Conservation (phyloP, 2,797 vertebrate genomes). For the Poeciliopsis presidionis region DNA sequence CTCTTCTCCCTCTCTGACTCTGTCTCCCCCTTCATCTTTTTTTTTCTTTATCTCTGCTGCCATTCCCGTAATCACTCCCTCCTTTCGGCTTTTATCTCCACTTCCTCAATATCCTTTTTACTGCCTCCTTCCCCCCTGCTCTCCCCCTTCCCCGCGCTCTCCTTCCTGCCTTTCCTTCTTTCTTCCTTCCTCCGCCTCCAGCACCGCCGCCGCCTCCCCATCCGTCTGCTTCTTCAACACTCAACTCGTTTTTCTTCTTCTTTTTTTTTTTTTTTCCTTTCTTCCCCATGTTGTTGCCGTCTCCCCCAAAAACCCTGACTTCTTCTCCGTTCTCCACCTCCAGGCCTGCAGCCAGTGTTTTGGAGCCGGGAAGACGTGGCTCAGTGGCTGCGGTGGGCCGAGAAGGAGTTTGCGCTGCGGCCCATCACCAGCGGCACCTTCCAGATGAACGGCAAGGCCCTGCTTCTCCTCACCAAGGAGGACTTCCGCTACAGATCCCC, state of each 20-base stretch:
- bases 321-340: slow-evolving; percentile 5
- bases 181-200: slow-evolving; percentile 22
- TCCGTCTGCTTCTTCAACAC: slow-evolving; percentile 34
- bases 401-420: slow-evolving; percentile 93
- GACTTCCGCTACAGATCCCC: slow-evolving; percentile 97
- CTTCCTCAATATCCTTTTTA: slow-evolving; percentile 80
- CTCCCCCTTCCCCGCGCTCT: background rate
- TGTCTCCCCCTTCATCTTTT: slow-evolving; percentile 57
- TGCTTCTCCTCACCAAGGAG: slow-evolving; percentile 98
- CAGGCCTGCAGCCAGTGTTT: slow-evolving; percentile 92
- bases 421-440: slow-evolving; percentile 93
- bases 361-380: slow-evolving; percentile 96
- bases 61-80: slow-evolving; percentile 71
- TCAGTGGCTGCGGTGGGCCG: slow-evolving; percentile 96
- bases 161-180: slow-evolving; percentile 40
- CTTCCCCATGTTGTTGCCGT: slow-evolving; percentile 19
- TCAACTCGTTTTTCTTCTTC: slow-evolving; percentile 30
- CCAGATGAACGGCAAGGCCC: slow-evolving; percentile 98
- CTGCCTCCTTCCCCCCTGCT: slow-evolving; percentile 41
- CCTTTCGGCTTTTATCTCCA: slow-evolving; percentile 76
- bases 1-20: slow-evolving; percentile 42
- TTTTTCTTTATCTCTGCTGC: slow-evolving; percentile 62
- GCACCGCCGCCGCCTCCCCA: background rate
- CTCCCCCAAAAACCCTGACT: slow-evolving; percentile 5
- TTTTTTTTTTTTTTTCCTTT: background rate